phyloP scores from a whole-genome alignment of 2,888 invertebrate species.

The Apotomis betuletana region DNA sequence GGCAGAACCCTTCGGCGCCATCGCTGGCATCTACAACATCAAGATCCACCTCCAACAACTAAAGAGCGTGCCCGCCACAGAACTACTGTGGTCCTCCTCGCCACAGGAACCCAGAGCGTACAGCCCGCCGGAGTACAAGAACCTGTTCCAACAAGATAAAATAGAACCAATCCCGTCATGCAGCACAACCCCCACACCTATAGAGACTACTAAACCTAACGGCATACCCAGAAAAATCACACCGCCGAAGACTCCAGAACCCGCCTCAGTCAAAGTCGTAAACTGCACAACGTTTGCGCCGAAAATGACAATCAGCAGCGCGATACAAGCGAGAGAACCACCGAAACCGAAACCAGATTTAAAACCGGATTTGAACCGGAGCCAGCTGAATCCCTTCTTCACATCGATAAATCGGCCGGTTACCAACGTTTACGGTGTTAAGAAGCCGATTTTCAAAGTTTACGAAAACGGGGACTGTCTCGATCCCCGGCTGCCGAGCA shows the following conservation, averaged over 20 bases:
- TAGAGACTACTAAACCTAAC: constrained; percentile 46
- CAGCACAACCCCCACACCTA: constrained; percentile 46
- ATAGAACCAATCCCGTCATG: constrained; percentile 43
- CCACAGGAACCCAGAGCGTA: constrained; percentile 58
- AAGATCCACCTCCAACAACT: constrained; percentile 70
- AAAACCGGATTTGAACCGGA: constrained; percentile 23
- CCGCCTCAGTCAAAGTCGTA: constrained; percentile 5
- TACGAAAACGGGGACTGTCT: constrained; percentile 69
- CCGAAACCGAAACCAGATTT: constrained; percentile 20
- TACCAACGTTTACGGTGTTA: constrained; percentile 47
- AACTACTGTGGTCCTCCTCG: constrained; percentile 66
- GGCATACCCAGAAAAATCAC: constrained; percentile 19
- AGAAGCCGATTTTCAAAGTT: constrained; percentile 56
- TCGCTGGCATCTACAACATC: constrained; percentile 86
- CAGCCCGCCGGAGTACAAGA: constrained; percentile 64
- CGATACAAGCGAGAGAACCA: constrained; percentile 18
- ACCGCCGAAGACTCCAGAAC: constrained; percentile 3
- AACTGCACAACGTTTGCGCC: background rate
- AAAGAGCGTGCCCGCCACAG: constrained; percentile 56
- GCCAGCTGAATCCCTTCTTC: constrained; percentile 28
- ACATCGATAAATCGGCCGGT: constrained; percentile 43
- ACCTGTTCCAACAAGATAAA: constrained; percentile 49
- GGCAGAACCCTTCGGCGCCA: constrained; percentile 81
- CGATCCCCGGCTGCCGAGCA: constrained; percentile 67
- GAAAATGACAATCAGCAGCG: background rate